phyloP scores from a whole-genome alignment of 2,888 invertebrate genomes.

The Eupelmus urozonus region DNA sequence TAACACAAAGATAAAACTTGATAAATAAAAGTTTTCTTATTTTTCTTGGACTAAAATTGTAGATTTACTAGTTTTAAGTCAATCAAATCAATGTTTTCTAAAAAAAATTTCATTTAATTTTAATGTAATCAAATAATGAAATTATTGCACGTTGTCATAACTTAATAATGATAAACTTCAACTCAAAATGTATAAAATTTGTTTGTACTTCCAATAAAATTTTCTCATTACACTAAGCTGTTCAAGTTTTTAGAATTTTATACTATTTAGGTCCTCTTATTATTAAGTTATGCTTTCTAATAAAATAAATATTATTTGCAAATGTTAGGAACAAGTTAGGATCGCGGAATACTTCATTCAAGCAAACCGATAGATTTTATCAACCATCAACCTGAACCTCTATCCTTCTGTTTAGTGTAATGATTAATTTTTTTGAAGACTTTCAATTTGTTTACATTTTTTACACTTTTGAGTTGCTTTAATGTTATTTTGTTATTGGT shows the following conservation, averaged over 20 bases:
- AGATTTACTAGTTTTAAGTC: not conserved
- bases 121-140: not conserved
- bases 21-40: not conserved
- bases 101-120: no score
- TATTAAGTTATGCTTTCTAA: not conserved
- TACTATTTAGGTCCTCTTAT: not conserved
- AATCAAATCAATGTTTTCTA: no score
- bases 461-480: no score
- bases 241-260: not conserved
- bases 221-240: conserved; percentile 4
- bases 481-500: conserved; percentile 9
- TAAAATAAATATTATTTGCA: not conserved
- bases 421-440: conserved; percentile 11
- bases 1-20: not conserved
- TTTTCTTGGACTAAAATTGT: not conserved
- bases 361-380: conserved; percentile 31
- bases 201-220: not conserved
- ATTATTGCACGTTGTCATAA: not conserved
- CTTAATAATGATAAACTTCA: conserved; percentile 11
- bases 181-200: not conserved
- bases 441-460: not conserved
- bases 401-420: not conserved
- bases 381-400: not conserved
- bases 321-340: conserved; percentile 36
- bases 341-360: conserved; percentile 35